Conservation (phyloP, 2,113 vertebrate genomes). For the Dicentrarchus labrax region DNA sequence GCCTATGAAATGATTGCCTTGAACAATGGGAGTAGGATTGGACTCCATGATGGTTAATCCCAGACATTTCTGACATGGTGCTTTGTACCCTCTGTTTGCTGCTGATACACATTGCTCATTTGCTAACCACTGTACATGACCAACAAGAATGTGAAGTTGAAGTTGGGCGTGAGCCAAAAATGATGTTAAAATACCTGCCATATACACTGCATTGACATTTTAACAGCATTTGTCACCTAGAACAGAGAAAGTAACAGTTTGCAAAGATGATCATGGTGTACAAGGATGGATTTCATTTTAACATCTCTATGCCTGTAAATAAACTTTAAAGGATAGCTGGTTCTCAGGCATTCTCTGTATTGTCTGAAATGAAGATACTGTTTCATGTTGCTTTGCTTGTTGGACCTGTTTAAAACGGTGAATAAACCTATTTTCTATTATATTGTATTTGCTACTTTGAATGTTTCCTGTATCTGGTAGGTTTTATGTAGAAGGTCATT, state of each 20-base stretch:
- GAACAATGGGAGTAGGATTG: background rate
- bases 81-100: constrained; percentile 36
- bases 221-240: constrained; percentile 26
- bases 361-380: constrained; percentile 40
- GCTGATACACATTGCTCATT: constrained; percentile 46
- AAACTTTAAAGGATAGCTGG: constrained; percentile 7
- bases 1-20: background rate
- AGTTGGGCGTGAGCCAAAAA: constrained; percentile 46
- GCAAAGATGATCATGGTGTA: constrained; percentile 9
- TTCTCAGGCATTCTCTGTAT: constrained; percentile 18
- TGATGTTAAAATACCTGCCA: constrained; percentile 6
- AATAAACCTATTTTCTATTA: constrained; percentile 74
- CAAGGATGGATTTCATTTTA: constrained; percentile 18
- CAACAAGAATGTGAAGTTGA: constrained; percentile 52
- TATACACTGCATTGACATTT: constrained; percentile 16
- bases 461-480: background rate
- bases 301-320: constrained; percentile 58
- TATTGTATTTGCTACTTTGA: background rate
- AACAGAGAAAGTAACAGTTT: constrained; percentile 22
- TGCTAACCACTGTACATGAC: constrained; percentile 39
- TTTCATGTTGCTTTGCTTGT: constrained; percentile 60
- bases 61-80: constrained; percentile 23
- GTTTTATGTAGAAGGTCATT: background rate
- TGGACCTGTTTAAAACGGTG: constrained; percentile 68
- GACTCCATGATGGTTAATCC: constrained; percentile 28